Conservation (phyloP, 2,888 invertebrate species). For the Blomia tropicalis region DNA sequence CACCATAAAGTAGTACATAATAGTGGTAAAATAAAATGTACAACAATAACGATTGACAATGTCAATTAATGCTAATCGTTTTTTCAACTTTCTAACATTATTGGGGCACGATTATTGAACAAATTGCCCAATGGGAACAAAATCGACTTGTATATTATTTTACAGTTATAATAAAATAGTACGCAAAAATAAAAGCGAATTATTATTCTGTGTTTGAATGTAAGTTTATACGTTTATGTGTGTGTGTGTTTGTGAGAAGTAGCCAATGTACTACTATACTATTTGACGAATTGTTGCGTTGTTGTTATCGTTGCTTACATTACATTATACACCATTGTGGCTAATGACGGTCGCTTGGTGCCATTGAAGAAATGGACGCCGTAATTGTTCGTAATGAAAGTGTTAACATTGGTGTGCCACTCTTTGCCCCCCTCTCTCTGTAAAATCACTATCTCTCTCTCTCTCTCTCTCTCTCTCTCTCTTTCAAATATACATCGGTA, state of each 20-base stretch:
- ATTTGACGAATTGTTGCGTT: too few species aligned
- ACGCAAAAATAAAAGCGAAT: not conserved
- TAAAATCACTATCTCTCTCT: too few species aligned
- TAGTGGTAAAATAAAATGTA: too few species aligned
- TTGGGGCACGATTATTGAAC: not conserved
- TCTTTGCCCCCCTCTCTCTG: too few species aligned
- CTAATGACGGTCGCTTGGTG: not conserved
- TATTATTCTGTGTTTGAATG: not conserved
- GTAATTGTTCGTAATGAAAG: conserved; percentile 15
- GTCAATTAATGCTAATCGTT: not conserved
- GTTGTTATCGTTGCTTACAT: too few species aligned
- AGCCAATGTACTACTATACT: too few species aligned
- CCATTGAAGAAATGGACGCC: not conserved
- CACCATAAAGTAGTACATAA: too few species aligned
- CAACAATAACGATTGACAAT: too few species aligned
- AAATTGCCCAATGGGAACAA: not conserved
- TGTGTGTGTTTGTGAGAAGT: too few species aligned
- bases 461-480: too few species aligned
- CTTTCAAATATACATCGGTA: too few species aligned
- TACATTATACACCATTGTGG: not conserved
- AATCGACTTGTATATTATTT: not conserved
- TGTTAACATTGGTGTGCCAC: conserved; percentile 4
- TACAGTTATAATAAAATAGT: too few species aligned
- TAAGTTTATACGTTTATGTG: not conserved
- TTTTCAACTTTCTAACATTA: not conserved